Conservation (phyloP, 2,797 vertebrate genomes). For the Amblyraja radiata region DNA sequence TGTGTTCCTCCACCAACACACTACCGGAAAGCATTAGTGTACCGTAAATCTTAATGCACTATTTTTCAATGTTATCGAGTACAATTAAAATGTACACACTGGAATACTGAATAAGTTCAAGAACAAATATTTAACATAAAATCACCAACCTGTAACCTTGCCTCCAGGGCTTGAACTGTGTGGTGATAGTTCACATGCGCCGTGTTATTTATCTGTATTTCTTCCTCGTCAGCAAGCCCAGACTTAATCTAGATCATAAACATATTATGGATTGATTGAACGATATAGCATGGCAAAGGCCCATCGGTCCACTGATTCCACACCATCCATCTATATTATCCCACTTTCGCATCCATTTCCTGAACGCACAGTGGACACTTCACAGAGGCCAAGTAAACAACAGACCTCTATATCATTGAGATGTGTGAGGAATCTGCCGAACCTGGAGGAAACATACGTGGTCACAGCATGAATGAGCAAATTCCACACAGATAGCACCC, state of each 20-base stretch:
- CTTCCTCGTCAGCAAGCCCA: slow-evolving; percentile 42
- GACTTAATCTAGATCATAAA: slow-evolving; percentile 52
- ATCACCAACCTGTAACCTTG: slow-evolving; percentile 73
- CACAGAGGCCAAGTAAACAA: too few relatives aligned
- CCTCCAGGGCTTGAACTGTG: slow-evolving; percentile 72
- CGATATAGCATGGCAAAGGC: too few relatives aligned
- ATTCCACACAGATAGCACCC: too few relatives aligned
- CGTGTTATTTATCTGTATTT: slow-evolving; percentile 44
- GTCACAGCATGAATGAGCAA: too few relatives aligned
- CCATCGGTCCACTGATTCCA: too few relatives aligned
- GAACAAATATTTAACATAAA: neutral
- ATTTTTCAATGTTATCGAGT: neutral
- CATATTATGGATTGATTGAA: neutral
- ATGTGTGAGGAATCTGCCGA: too few relatives aligned
- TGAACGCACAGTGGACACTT: too few relatives aligned
- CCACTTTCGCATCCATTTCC: too few relatives aligned
- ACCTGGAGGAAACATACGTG: too few relatives aligned
- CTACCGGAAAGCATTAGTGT: neutral
- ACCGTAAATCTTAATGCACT: neutral
- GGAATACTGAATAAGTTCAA: neutral
- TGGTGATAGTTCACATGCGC: slow-evolving; percentile 61
- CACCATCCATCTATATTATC: too few relatives aligned
- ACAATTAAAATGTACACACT: neutral
- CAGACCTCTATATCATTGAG: too few relatives aligned
- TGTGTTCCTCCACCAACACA: neutral